These are phyloP conservation scores for Andrena bucephala DNA, from an alignment of 2,888 invertebrate species.

Conservation along the genomic window DNA sequence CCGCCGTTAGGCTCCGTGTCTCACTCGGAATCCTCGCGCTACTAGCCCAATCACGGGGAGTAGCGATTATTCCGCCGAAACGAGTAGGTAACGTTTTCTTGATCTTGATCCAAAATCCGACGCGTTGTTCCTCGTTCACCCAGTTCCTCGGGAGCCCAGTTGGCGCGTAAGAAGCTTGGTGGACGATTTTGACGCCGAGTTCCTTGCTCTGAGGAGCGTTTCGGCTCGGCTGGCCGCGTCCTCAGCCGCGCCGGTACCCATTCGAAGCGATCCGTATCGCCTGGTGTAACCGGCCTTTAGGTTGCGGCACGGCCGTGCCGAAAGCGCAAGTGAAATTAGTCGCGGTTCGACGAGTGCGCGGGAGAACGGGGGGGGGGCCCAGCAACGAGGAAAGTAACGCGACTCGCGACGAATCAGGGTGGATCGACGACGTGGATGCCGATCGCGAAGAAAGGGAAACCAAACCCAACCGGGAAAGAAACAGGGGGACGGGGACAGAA, in stretches of 20 bases:
- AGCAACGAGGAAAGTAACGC: constrained; percentile 67
- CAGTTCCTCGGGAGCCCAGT: too few species aligned
- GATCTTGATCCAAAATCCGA: too few species aligned
- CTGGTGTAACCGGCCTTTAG: constrained; percentile 48
- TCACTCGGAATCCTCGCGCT: neutral
- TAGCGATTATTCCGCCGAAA: neutral
- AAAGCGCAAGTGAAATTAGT: constrained; percentile 77
- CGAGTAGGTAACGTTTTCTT: neutral
- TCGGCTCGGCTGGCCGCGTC: neutral
- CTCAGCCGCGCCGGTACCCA: neutral
- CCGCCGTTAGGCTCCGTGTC: neutral
- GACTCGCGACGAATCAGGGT: constrained; percentile 65
- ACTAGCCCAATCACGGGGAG: too few species aligned
- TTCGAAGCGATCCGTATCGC: constrained; percentile 26
- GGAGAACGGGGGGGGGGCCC: constrained; percentile 44
- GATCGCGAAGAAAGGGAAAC: constrained; percentile 50
- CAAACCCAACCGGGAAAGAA: neutral
- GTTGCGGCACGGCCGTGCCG: constrained; percentile 59
- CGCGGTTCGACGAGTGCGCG: constrained; percentile 66
- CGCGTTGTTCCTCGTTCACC: too few species aligned
- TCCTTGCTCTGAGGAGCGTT: neutral
- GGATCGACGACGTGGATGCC: constrained; percentile 57
- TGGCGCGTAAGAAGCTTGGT: too few species aligned
- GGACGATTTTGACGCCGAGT: neutral
- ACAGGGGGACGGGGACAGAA: constrained; percentile 12